phyloP scores from a whole-genome alignment of 2,888 invertebrate genomes.

The Prosopocoilus inquinatus region DNA sequence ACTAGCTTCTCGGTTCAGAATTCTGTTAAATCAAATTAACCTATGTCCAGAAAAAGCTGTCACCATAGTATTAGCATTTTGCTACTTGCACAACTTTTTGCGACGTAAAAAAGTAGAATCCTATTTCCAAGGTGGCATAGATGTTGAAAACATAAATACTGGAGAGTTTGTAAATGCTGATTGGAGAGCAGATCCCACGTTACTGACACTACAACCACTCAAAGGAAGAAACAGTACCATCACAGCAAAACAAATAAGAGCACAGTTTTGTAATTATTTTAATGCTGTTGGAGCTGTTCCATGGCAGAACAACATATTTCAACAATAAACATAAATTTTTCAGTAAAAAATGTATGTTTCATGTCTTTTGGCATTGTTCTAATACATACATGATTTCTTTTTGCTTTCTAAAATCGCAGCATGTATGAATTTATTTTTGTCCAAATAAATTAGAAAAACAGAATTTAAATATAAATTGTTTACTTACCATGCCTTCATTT shows the following conservation, averaged over 20 bases:
- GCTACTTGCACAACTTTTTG: no score
- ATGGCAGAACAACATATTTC: neutral
- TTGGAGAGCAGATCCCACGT: neutral
- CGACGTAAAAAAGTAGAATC: no score
- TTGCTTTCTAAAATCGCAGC: neutral
- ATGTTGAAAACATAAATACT: neutral
- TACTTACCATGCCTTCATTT: neutral
- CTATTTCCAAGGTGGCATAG: no score
- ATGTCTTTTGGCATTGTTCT: neutral
- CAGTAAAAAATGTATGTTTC: neutral
- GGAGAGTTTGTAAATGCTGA: neutral
- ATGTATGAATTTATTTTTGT: neutral
- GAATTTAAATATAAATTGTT: neutral
- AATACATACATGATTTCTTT: neutral
- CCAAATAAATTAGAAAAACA: neutral
- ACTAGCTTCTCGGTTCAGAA: no score
- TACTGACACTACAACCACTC: neutral
- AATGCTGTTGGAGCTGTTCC: neutral
- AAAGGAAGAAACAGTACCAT: neutral
- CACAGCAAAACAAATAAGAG: neutral
- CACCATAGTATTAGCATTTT: no score
- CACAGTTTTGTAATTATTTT: neutral
- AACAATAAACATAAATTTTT: neutral
- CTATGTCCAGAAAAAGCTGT: no score
- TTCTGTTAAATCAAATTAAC: no score